Evolutionary conservation across 37 sponge, comb jelly and placozoan genomes (phyloP).

Genomic region (Crambe crambe): DNA sequence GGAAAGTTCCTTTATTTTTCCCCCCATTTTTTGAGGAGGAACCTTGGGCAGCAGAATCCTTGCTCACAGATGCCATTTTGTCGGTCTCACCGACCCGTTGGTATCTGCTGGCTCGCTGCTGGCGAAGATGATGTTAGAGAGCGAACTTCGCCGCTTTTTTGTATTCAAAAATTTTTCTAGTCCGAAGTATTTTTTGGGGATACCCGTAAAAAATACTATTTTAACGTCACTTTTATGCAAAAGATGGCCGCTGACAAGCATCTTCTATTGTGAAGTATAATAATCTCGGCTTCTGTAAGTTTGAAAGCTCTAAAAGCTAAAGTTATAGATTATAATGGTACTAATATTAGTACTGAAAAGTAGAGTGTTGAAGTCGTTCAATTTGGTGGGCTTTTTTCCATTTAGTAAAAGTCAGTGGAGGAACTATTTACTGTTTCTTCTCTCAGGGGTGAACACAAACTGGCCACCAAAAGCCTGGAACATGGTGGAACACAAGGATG

Average conservation of each 20-base stretch:
- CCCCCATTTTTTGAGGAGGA: constrained; percentile 15
- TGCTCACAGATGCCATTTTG: not conserved
- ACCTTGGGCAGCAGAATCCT: not conserved
- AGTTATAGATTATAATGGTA: not conserved
- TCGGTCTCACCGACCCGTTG: too few relatives aligned
- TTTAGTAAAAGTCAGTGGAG: not conserved
- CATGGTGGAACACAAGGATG: constrained; percentile 50
- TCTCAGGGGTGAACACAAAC: not conserved
- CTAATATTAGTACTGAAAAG: not conserved
- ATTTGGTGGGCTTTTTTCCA: not conserved
- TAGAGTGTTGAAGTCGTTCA: not conserved
- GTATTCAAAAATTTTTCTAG: too few relatives aligned
- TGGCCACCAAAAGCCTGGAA: not conserved
- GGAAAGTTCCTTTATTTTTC: constrained; percentile 15
- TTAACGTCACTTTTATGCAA: too few relatives aligned
- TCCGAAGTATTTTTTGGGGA: too few relatives aligned
- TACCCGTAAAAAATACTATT: not conserved
- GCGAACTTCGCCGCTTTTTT: too few relatives aligned
- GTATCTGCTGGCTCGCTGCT: too few relatives aligned
- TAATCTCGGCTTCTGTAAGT: not conserved
- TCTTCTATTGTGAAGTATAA: not conserved
- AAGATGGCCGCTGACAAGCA: constrained; percentile 22
- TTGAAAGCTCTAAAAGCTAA: not conserved
- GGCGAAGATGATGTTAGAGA: too few relatives aligned
- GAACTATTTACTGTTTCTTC: not conserved